Evolutionary conservation across 2,888 invertebrate species (phyloP), one percentile per base, ranked within the genome.

Genomic region (Apeira syringaria): DNA sequence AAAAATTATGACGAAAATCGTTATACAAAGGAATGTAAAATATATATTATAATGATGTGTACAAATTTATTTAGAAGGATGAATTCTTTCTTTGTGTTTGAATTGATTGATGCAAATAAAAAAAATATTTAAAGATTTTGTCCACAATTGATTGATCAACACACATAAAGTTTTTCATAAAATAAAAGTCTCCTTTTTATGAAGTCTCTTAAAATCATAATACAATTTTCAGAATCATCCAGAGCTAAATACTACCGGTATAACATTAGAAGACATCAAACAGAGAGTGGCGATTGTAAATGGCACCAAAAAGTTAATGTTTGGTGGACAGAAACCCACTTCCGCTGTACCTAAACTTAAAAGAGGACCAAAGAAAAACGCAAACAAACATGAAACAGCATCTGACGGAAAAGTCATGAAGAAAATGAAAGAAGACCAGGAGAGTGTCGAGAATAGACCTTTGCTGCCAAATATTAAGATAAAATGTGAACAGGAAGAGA

Each of bases 231-330:
- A 94, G 93, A 91, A 92, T 61, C 93, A 95, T 69, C 94, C 94
- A 9, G 96, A 96, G 73, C 87, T 96, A 35, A 94, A 94, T 62
- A 95, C 94, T 7, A 91, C 92, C 57, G 95, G 94, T 32, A 94
- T 97, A 56, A 93, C 94, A 5, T 77, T 97, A 36, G 92, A 94
- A 25, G 88, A 88, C 20, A 80, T 89, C 44, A 86, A 86, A 45
- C 84, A 86, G 56, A 58, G 97, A 94, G 86, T 85, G 10, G 71
- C 79, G 35, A 41, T 81, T 15, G 74, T 81, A 3, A 79, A 91
- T 94, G 64, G 92, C 91, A 64, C 83, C 8, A 88, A 85, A 52
- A 87, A 85, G 53, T 67, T 81, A 2, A 86, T 87, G 84, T 89
- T 89, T 78, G 87, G 88, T 36, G 76, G 83, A 24, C 75, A 73